These are phyloP conservation scores for Melinopterus prodromus DNA, from an alignment of 2,888 invertebrate species.

Conservation along the genomic window DNA sequence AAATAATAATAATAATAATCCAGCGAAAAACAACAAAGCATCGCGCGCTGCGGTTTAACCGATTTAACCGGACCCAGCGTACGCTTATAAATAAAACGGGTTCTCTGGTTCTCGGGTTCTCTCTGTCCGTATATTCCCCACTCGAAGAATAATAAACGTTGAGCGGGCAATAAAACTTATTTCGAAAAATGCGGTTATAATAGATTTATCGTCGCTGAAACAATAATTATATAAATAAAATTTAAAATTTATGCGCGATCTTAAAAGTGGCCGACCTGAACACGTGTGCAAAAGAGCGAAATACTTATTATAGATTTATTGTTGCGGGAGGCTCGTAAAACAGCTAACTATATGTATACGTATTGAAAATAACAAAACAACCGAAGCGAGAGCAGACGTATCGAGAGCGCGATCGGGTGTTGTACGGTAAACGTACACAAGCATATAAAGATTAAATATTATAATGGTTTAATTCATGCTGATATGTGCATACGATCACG, in stretches of 20 bases:
- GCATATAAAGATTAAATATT: conserved; percentile 50
- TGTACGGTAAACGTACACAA: conserved; percentile 13
- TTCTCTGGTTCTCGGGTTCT: conserved; percentile 7
- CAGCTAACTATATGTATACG: conserved; percentile 43
- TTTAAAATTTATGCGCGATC: conserved; percentile 35
- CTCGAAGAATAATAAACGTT: conserved; percentile 30
- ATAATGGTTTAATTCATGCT: conserved; percentile 53
- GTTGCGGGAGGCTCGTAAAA: conserved; percentile 49
- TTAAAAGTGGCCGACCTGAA: conserved; percentile 38
- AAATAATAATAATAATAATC: background rate
- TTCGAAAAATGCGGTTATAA: conserved; percentile 34
- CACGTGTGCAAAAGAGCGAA: conserved; percentile 49
- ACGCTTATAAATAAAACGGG: conserved; percentile 22
- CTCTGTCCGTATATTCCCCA: conserved; percentile 29
- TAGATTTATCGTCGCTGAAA: conserved; percentile 36
- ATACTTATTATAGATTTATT: conserved; percentile 52
- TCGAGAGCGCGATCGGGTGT: conserved; percentile 38
- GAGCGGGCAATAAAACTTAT: conserved; percentile 31
- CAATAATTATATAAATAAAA: conserved; percentile 40
- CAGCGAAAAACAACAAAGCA: background rate
- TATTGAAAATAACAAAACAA: conserved; percentile 48
- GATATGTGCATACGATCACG: conserved; percentile 52
- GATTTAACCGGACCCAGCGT: background rate
- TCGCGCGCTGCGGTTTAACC: background rate
- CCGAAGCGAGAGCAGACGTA: conserved; percentile 16